Conservation (phyloP, 1,140 invertebrate species). For the Calephelis virginiensis region DNA sequence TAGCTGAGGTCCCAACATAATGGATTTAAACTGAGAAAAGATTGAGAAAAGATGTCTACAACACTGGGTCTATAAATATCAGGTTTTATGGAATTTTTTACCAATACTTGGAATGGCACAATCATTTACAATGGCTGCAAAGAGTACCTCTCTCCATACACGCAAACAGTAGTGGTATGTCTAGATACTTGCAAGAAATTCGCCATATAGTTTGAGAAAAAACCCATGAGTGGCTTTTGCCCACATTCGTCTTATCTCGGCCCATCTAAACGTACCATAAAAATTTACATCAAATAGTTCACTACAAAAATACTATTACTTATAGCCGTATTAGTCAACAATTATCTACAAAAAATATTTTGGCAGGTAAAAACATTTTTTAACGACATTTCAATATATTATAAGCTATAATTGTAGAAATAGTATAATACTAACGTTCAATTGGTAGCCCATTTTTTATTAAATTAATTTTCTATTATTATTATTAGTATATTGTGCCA, state of each 20-base stretch:
- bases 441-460: neutral
- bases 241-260: neutral
- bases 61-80: slow-evolving; percentile 30
- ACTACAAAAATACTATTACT: slow-evolving; percentile 18
- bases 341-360: slow-evolving; percentile 16
- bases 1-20: no score
- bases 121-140: slow-evolving; percentile 22
- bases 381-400: slow-evolving; percentile 7
- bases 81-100: slow-evolving; percentile 6
- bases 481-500: no score
- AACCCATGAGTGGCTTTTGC: no score
- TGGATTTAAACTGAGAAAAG: slow-evolving; percentile 18
- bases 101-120: slow-evolving; percentile 30
- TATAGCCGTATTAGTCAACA: slow-evolving; percentile 15
- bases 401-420: neutral
- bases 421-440: no score
- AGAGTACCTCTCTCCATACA: slow-evolving; percentile 21
- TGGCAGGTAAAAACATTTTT: slow-evolving; percentile 1
- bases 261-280: neutral
- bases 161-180: neutral
- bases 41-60: slow-evolving; percentile 19
- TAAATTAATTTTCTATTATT: neutral
- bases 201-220: no score
- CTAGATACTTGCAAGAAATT: no score
- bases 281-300: slow-evolving; percentile 10